Percentiles rank a stretch among this genome's conserved stretches.
phyloP scores from a whole-genome alignment of 1,140 invertebrate species.

The Bradysia coprophila region DNA sequence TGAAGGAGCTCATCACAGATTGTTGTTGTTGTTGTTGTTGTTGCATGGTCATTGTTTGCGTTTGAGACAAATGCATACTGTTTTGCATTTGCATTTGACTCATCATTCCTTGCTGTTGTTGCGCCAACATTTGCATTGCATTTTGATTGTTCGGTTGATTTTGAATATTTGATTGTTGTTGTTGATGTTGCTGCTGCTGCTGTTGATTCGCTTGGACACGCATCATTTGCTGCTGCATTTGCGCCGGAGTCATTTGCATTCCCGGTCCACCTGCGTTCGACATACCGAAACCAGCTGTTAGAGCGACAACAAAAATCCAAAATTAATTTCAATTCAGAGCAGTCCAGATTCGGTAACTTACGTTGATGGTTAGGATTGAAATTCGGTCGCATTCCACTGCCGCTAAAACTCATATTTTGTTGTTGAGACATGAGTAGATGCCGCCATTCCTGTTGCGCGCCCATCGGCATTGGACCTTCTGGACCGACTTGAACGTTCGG shows the following conservation, averaged over 20 bases:
- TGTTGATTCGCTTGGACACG: conserved; percentile 15
- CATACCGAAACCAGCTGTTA: conserved; percentile 17
- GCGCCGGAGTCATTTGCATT: conserved; percentile 31
- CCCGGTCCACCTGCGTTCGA: conserved; percentile 22
- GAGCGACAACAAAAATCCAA: conserved; percentile 3
- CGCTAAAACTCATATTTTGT: conserved; percentile 27
- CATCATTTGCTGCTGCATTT: conserved; percentile 27
- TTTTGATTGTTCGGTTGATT: conserved; percentile 11
- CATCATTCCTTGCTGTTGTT: conserved; percentile 25
- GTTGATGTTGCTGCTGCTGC: conserved; percentile 9
- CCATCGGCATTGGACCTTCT: conserved; percentile 30
- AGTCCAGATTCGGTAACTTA: too few species aligned
- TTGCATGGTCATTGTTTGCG: conserved; percentile 39
- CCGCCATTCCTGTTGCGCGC: conserved; percentile 46
- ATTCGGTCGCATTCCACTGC: conserved; percentile 31
- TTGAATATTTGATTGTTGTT: conserved; percentile 6
- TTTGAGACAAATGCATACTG: conserved; percentile 43
- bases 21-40: conserved; percentile 25
- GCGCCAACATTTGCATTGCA: conserved; percentile 21
- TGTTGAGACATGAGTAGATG: conserved; percentile 52
- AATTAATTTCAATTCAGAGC: too few species aligned
- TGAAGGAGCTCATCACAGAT: conserved; percentile 16
- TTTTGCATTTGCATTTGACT: conserved; percentile 33
- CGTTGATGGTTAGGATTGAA: conserved; percentile 46
- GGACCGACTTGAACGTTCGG: conserved; percentile 31